phyloP scores from a whole-genome alignment of 2,113 vertebrate genomes.

The Malurus elegans region DNA sequence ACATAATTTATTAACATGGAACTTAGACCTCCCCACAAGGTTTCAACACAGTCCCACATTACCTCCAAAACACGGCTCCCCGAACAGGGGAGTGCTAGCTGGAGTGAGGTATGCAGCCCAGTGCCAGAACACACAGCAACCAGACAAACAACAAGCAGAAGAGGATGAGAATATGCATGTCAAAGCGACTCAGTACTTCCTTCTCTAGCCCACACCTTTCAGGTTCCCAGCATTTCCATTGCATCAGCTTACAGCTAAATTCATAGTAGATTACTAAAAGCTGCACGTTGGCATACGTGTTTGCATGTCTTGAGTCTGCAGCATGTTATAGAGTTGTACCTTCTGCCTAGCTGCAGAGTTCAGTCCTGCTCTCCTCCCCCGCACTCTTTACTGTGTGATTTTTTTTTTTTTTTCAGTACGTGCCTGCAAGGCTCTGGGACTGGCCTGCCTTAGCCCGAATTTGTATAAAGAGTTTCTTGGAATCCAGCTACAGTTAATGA shows the following conservation, averaged over 20 bases:
- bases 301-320: conserved; percentile 6
- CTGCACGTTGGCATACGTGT: neutral
- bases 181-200: conserved; percentile 9
- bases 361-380: neutral
- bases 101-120: neutral
- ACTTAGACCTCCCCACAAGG: neutral
- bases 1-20: neutral
- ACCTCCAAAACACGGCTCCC: neutral
- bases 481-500: conserved; percentile 22
- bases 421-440: conserved; percentile 35
- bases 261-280: neutral
- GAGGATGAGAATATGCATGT: conserved; percentile 29
- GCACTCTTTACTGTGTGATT: neutral
- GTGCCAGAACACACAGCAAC: conserved; percentile 51
- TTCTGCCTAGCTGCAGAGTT: neutral
- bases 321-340: neutral
- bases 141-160: conserved; percentile 5
- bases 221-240: conserved; percentile 31
- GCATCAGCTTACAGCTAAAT: neutral
- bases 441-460: neutral
- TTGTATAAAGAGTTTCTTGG: conserved; percentile 18
- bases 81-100: neutral
- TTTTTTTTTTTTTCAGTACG: neutral
- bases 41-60: conserved; percentile 55
- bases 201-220: conserved; percentile 26